Evolutionary conservation across 2,888 invertebrate species (phyloP).

Genomic region (Vesta saturnalis): DNA sequence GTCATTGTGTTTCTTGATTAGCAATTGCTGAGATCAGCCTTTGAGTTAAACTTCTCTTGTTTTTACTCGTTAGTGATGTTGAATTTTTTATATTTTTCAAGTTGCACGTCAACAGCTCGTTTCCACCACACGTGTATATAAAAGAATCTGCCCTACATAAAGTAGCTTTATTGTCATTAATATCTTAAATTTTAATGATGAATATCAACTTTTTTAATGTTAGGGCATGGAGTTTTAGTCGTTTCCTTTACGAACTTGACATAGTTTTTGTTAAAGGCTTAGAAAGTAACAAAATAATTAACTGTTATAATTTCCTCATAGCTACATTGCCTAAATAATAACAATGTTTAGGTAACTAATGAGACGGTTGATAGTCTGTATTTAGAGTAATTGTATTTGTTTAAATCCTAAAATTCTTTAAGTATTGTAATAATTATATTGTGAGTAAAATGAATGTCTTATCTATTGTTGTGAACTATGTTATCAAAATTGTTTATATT

Average conservation of each 20-base stretch:
- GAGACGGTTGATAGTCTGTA: too few relatives aligned
- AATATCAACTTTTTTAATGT: background rate
- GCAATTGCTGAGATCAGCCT: background rate
- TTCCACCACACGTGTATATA: conserved; percentile 6
- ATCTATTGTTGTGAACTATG: background rate
- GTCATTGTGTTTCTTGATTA: background rate
- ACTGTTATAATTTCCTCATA: conserved; percentile 16
- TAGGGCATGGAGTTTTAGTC: too few relatives aligned
- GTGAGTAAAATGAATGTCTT: background rate
- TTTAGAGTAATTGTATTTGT: too few relatives aligned
- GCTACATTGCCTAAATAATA: background rate
- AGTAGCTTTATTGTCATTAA: too few relatives aligned
- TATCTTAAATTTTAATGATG: too few relatives aligned
- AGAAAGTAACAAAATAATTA: conserved; percentile 25
- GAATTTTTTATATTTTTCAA: background rate
- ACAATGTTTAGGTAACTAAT: background rate
- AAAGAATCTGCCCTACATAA: background rate
- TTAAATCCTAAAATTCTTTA: conserved; percentile 1
- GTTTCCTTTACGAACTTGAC: conserved; percentile 23
- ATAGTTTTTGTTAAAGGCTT: conserved; percentile 24
- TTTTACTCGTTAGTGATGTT: background rate
- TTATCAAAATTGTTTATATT: conserved; percentile 12
- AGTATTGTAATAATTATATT: background rate
- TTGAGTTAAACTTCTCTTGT: background rate
- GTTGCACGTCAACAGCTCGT: background rate